Evolutionary conservation across 2,113 vertebrate species (phyloP).

Genomic region (Phrynosoma blainvillii): DNA sequence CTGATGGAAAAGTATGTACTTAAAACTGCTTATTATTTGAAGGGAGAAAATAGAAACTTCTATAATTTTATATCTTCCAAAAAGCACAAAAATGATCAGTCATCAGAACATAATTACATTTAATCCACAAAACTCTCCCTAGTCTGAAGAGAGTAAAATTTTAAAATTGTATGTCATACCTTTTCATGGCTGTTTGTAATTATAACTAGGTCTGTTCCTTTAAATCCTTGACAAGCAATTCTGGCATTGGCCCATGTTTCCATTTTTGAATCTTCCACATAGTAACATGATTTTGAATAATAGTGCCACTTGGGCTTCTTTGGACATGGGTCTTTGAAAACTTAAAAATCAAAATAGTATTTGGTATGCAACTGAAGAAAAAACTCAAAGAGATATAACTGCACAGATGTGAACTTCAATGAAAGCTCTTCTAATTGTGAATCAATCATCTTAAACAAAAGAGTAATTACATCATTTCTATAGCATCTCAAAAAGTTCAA

Average conservation of each 20-base stretch:
- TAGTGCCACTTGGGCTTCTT: constrained; percentile 18
- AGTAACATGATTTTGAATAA: constrained; percentile 35
- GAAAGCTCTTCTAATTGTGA: background rate
- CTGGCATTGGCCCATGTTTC: constrained; percentile 28
- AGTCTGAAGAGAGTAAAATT: too few relatives aligned
- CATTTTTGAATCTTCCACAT: constrained; percentile 26
- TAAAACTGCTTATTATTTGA: background rate
- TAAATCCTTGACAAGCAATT: constrained; percentile 26
- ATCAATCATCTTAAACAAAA: background rate
- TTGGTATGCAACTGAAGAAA: background rate
- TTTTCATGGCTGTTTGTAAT: constrained; percentile 40
- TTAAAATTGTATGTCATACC: constrained; percentile 1
- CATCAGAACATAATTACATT: too few relatives aligned
- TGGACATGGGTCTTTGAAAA: constrained; percentile 9
- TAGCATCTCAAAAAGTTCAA: background rate
- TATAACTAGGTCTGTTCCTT: constrained; percentile 32
- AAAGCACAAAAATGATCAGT: too few relatives aligned
- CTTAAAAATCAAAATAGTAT: constrained; percentile 10
- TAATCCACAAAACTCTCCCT: too few relatives aligned
- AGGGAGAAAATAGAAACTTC: background rate
- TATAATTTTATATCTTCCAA: too few relatives aligned
- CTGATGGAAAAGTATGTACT: background rate
- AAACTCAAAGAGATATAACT: too few relatives aligned
- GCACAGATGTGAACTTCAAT: background rate
- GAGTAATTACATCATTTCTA: background rate